phyloP scores from a whole-genome alignment of 1,140 invertebrate genomes.

The Hesperophylax magnus region DNA sequence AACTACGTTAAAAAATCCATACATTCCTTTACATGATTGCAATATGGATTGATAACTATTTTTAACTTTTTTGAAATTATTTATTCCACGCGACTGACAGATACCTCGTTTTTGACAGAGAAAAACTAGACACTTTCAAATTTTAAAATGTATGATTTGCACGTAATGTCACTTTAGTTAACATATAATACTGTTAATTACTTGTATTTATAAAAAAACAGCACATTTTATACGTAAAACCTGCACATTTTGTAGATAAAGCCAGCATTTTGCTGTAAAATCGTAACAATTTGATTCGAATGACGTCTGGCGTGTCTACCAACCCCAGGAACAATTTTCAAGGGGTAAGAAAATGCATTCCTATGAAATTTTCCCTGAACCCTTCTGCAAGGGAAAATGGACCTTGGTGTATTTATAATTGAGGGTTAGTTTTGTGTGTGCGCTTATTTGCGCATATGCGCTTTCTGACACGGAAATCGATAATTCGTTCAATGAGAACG shows the following conservation, averaged over 20 bases:
- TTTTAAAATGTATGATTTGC: neutral
- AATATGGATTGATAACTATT: neutral
- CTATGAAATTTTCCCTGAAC: neutral
- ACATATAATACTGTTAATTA: neutral
- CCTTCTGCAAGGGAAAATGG: neutral
- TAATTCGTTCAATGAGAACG: neutral
- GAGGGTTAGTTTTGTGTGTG: neutral
- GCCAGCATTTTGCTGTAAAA: neutral
- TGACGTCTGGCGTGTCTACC: constrained; percentile 20
- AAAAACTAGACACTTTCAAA: neutral
- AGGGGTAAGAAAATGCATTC: constrained; percentile 22
- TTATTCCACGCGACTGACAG: neutral
- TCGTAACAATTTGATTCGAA: constrained; percentile 2
- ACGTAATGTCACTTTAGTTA: neutral
- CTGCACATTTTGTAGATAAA: neutral
- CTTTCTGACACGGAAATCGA: constrained; percentile 19
- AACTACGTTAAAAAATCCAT: too few species aligned
- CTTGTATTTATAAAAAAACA: neutral
- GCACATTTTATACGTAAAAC: neutral
- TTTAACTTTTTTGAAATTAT: neutral
- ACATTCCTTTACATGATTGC: neutral
- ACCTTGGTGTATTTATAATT: neutral
- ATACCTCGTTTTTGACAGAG: neutral
- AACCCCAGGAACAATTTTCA: constrained; percentile 15
- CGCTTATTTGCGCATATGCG: constrained; percentile 8